Conservation (phyloP, 1,140 invertebrate species). For the Bilobella aurantiaca region DNA sequence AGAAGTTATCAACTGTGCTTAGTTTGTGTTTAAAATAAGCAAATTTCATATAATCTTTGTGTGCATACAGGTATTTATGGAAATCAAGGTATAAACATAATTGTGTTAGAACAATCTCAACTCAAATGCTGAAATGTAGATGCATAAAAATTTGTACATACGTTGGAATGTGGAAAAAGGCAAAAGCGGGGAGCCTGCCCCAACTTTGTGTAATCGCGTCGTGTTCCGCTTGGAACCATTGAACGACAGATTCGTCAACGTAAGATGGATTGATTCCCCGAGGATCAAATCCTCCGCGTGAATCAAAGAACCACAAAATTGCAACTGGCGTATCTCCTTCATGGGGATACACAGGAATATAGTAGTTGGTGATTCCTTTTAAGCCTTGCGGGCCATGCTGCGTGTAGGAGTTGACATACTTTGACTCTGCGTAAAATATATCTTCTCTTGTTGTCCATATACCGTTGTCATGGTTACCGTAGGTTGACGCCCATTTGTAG, state of each 20-base stretch:
- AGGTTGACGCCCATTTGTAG: conserved; percentile 20
- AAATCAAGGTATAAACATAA: too few relatives aligned
- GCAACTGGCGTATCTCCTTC: conserved; percentile 3
- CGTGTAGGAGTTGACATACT: conserved; percentile 13
- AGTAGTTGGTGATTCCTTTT: conserved; percentile 17
- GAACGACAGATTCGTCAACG: conserved; percentile 15
- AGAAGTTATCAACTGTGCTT: too few relatives aligned
- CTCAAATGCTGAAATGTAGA: too few relatives aligned
- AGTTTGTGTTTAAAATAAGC: too few relatives aligned
- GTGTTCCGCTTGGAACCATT: conserved; percentile 14
- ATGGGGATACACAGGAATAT: conserved; percentile 11
- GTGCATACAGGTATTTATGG: too few relatives aligned
- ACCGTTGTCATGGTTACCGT: conserved; percentile 24
- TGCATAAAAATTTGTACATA: not conserved
- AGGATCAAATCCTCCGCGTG: conserved; percentile 13
- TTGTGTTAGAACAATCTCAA: too few relatives aligned
- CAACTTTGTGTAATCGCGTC: not conserved
- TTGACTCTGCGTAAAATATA: conserved; percentile 14
- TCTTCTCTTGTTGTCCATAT: conserved; percentile 11
- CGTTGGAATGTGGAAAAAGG: conserved; percentile 25
- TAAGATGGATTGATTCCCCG: conserved; percentile 4
- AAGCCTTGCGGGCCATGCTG: conserved; percentile 2
- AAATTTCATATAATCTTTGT: too few relatives aligned
- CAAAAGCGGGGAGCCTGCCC: conserved; percentile 15
- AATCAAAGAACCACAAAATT: conserved; percentile 22